phyloP scores from a whole-genome alignment of 2,113 vertebrate genomes.

The Podiceps cristatus region DNA sequence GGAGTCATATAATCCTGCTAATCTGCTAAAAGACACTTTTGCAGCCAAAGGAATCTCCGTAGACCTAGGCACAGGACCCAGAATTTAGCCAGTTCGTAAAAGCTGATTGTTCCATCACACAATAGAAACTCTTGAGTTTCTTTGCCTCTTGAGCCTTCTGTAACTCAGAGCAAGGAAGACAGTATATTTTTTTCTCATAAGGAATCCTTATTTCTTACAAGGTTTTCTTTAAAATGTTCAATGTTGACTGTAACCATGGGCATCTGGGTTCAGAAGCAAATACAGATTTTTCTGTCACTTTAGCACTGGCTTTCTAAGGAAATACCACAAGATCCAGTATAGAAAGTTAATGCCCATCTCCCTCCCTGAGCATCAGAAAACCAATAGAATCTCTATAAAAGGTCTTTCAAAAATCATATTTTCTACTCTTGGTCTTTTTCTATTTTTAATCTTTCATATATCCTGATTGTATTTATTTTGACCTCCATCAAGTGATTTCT shows the following conservation, averaged over 20 bases:
- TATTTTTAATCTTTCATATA: conserved; percentile 60
- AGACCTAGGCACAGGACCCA: too few relatives aligned
- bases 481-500: conserved; percentile 68
- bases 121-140: neutral
- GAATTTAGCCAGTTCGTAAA: neutral
- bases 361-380: neutral
- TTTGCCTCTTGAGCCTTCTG: neutral
- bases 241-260: neutral
- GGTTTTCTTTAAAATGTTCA: neutral
- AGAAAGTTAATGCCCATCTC: neutral
- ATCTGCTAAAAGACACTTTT: neutral
- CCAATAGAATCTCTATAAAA: neutral
- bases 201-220: neutral
- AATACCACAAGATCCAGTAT: neutral
- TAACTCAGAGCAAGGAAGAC: neutral
- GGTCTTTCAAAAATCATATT: neutral
- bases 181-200: neutral
- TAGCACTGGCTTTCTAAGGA: neutral
- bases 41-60: neutral
- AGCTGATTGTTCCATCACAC: neutral
- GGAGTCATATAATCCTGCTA: neutral
- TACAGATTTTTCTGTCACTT: neutral
- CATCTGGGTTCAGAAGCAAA: neutral
- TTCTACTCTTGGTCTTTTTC: conserved; percentile 55
- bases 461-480: conserved; percentile 73